These are phyloP conservation scores for Cryptoblepharus egeriae DNA, from an alignment of 2,797 vertebrate species.

Conservation along the genomic window DNA sequence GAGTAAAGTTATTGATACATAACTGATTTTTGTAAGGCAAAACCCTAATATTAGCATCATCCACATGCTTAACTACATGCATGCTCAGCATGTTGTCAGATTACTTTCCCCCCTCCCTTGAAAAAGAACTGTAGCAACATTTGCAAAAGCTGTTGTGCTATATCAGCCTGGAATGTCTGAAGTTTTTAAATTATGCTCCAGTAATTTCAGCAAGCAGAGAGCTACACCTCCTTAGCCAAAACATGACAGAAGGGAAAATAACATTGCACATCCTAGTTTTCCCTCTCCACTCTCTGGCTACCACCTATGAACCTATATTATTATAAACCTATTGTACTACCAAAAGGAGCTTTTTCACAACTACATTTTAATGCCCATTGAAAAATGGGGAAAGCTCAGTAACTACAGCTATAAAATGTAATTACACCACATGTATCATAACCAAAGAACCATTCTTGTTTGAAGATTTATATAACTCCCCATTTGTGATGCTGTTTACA, in stretches of 20 bases:
- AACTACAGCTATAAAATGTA: background rate
- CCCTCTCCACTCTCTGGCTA: background rate
- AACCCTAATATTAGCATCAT: too few relatives aligned
- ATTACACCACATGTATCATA: background rate
- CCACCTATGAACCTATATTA: too few relatives aligned
- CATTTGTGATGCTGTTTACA: background rate
- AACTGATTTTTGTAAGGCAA: too few relatives aligned
- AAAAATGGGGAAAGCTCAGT: background rate
- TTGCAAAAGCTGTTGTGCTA: too few relatives aligned
- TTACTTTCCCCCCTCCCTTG: background rate
- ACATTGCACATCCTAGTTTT: background rate
- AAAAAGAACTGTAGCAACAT: too few relatives aligned
- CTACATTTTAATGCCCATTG: background rate
- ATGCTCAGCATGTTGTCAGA: background rate
- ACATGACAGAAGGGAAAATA: background rate
- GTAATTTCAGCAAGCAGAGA: too few relatives aligned
- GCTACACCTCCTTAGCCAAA: too few relatives aligned
- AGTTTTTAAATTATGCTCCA: too few relatives aligned
- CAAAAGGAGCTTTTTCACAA: too few relatives aligned
- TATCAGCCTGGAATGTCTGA: background rate
- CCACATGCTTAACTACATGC: too few relatives aligned
- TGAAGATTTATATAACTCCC: background rate
- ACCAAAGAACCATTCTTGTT: background rate
- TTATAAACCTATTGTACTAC: too few relatives aligned
- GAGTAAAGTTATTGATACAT: too few relatives aligned